phyloP scores from a whole-genome alignment of 2,113 vertebrate genomes.

The Scartelaos histophorus region DNA sequence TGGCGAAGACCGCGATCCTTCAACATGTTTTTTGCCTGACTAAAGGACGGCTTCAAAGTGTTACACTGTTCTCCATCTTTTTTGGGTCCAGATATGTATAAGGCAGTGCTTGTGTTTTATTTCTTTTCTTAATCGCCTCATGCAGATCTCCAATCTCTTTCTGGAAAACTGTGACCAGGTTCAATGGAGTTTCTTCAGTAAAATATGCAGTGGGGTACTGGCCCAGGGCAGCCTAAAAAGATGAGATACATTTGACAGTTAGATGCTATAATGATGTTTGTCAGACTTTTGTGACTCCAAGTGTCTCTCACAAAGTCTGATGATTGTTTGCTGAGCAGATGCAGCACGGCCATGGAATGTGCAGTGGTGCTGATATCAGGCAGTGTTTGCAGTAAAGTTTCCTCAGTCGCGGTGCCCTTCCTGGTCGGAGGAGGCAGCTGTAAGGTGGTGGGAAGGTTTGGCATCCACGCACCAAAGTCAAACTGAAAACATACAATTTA shows the following conservation, averaged over 20 bases:
- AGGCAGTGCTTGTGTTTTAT: slow-evolving; percentile 1
- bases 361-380: slow-evolving; percentile 39
- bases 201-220: slow-evolving; percentile 27
- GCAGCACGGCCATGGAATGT: slow-evolving; percentile 22
- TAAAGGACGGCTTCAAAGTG: neutral
- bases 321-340: slow-evolving; percentile 58
- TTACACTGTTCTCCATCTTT: slow-evolving; percentile 1
- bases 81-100: slow-evolving; percentile 37
- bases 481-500: slow-evolving; percentile 36
- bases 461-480: slow-evolving; percentile 66
- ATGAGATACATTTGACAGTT: neutral
- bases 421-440: slow-evolving; percentile 29
- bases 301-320: slow-evolving; percentile 57
- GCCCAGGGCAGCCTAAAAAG: slow-evolving; percentile 27
- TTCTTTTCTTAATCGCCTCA: neutral
- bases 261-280: neutral
- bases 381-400: neutral
- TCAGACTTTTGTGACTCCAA: neutral
- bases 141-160: slow-evolving; percentile 20
- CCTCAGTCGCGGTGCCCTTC: slow-evolving; percentile 44
- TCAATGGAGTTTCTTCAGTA: slow-evolving; percentile 20
- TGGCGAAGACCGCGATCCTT: too few relatives aligned
- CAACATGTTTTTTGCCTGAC: neutral
- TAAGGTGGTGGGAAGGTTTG: slow-evolving; percentile 50
- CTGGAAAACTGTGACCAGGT: slow-evolving; percentile 25